A percentile compares a stretch with the other conserved stretches of the same genome.
phyloP scores from a whole-genome alignment of 2,797 vertebrate species.

The Rhynchonycteris naso region DNA sequence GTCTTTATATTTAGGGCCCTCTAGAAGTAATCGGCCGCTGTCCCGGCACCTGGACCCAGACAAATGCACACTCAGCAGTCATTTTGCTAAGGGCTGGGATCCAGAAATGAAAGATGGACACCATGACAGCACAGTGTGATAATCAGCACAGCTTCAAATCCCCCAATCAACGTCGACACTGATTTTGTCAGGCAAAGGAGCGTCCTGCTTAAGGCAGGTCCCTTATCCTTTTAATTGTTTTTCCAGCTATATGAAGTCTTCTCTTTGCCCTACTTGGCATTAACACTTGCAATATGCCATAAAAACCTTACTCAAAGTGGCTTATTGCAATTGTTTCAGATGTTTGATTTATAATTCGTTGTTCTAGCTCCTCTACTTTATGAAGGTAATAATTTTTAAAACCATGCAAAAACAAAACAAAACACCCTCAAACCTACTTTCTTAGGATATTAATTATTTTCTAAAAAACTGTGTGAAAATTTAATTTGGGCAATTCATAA shows the following conservation, averaged over 20 bases:
- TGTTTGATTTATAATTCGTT: constrained; percentile 38
- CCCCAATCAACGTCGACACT: not conserved
- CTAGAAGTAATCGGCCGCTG: constrained; percentile 16
- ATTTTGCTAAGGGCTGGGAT: constrained; percentile 36
- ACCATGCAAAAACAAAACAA: not conserved
- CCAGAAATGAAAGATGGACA: not conserved
- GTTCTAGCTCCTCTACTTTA: not conserved
- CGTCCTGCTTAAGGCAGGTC: not conserved
- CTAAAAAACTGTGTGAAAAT: not conserved
- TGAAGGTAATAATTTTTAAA: constrained; percentile 3
- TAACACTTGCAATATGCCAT: not conserved
- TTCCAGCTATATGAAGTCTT: not conserved
- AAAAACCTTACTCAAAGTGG: constrained; percentile 8
- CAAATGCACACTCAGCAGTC: not conserved
- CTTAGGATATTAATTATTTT: not conserved
- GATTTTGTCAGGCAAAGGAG: not conserved
- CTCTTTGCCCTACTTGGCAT: constrained; percentile 24
- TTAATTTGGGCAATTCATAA: constrained; percentile 6
- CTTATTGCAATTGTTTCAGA: not conserved
- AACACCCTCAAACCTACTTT: not conserved
- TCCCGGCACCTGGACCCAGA: constrained; percentile 51
- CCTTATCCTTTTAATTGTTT: constrained; percentile 16
- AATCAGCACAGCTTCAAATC: not conserved
- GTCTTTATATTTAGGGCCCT: constrained; percentile 6
- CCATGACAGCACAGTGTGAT: not conserved